These are phyloP conservation scores for Leptinotarsa defecta DNA, from an alignment of 1,140 invertebrate genomes.

Conservation along the genomic window DNA sequence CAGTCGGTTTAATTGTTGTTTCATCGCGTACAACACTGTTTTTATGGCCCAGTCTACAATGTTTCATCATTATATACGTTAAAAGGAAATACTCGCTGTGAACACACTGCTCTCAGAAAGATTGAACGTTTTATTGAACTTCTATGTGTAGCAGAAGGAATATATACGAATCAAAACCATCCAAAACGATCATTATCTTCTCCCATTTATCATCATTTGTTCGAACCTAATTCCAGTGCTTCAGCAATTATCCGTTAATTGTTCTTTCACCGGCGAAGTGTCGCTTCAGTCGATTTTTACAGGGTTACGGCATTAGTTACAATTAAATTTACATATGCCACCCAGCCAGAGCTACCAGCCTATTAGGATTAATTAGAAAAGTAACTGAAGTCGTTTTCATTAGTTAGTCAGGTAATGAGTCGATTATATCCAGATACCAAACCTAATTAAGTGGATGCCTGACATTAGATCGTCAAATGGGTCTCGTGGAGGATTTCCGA, in stretches of 20 bases:
- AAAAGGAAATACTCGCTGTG: too few species aligned
- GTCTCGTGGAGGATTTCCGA: constrained; percentile 19
- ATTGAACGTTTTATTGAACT: too few species aligned
- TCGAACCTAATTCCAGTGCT: not conserved
- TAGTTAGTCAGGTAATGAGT: constrained; percentile 22
- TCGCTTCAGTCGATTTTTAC: not conserved
- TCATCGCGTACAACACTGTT: too few species aligned
- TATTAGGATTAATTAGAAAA: constrained; percentile 37
- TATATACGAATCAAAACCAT: too few species aligned
- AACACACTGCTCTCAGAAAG: too few species aligned
- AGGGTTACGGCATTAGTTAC: not conserved
- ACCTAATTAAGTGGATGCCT: constrained; percentile 25
- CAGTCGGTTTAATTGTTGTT: too few species aligned
- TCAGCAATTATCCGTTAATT: not conserved
- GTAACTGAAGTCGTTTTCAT: constrained; percentile 28
- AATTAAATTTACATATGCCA: constrained; percentile 29
- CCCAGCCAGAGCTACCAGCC: constrained; percentile 34
- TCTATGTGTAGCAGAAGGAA: too few species aligned
- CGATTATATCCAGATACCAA: constrained; percentile 23
- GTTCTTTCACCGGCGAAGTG: not conserved
- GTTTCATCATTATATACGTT: too few species aligned
- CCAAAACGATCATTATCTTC: too few species aligned
- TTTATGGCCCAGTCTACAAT: too few species aligned
- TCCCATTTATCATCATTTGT: not conserved
- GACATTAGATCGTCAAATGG: constrained; percentile 21